phyloP scores from a whole-genome alignment of 2,888 invertebrate genomes.

The Hypercompe scribonia region DNA sequence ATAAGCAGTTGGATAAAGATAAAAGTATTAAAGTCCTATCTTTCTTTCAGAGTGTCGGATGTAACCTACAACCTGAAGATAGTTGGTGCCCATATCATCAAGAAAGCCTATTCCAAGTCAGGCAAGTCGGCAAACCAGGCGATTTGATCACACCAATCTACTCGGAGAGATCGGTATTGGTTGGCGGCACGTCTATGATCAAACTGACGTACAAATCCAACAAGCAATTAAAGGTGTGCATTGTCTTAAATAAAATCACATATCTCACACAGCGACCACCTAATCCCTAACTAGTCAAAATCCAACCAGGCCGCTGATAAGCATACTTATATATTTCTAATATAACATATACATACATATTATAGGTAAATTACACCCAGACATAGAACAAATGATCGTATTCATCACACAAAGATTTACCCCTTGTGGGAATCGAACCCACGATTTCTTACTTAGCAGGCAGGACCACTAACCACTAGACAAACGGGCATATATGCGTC shows the following conservation, averaged over 20 bases:
- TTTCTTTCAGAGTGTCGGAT: conserved; percentile 32
- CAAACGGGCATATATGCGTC: too few relatives aligned
- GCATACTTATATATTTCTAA: too few relatives aligned
- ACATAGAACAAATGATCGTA: too few relatives aligned
- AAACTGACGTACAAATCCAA: conserved; percentile 14
- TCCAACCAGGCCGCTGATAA: too few relatives aligned
- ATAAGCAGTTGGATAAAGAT: neutral
- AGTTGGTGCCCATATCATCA: conserved; percentile 56
- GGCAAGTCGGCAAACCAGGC: conserved; percentile 25
- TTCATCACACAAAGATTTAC: too few relatives aligned
- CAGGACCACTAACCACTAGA: too few relatives aligned
- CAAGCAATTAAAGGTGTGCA: conserved; percentile 6
- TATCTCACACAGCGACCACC: too few relatives aligned
- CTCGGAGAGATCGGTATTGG: conserved; percentile 36
- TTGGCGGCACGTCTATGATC: conserved; percentile 17
- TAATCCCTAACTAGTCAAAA: too few relatives aligned
- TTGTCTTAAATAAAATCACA: neutral
- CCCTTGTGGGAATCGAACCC: too few relatives aligned
- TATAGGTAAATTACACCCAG: too few relatives aligned
- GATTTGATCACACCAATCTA: conserved; percentile 43
- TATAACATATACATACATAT: too few relatives aligned
- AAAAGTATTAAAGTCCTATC: neutral
- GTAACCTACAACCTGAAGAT: conserved; percentile 43
- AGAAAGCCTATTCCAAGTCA: conserved; percentile 42
- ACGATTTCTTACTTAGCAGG: too few relatives aligned